These are phyloP conservation scores for Ophion ellenae DNA, from an alignment of 2,888 invertebrate species.

Conservation along the genomic window DNA sequence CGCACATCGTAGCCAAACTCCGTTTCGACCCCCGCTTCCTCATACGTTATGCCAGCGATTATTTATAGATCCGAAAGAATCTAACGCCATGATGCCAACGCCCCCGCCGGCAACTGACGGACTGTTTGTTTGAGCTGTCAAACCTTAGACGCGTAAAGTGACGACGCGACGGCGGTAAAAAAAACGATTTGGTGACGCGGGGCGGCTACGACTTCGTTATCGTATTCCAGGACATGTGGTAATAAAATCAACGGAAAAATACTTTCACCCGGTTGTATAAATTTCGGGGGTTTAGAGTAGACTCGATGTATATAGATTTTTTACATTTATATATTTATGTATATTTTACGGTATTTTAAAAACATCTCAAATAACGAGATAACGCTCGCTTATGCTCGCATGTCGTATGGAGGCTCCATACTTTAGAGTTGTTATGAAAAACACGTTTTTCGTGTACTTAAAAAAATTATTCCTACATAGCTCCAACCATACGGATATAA, in stretches of 20 bases:
- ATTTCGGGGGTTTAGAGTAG: conserved; percentile 32
- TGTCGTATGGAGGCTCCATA: too few species aligned
- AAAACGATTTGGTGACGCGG: conserved; percentile 66
- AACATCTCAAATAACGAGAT: too few species aligned
- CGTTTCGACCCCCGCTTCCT: neutral
- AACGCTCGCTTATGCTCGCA: too few species aligned
- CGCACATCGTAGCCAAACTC: neutral
- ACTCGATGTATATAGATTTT: neutral
- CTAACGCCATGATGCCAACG: conserved; percentile 29
- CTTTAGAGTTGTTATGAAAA: too few species aligned
- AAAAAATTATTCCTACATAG: too few species aligned
- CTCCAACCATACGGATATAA: too few species aligned
- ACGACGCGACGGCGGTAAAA: conserved; percentile 70
- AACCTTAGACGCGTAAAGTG: conserved; percentile 41
- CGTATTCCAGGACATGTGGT: conserved; percentile 11
- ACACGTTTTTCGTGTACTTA: too few species aligned
- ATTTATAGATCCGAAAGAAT: conserved; percentile 39
- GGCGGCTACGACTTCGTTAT: conserved; percentile 31
- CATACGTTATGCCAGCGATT: conserved; percentile 1
- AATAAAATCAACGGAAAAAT: conserved; percentile 11
- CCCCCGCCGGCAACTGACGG: conserved; percentile 69
- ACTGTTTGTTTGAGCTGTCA: conserved; percentile 81
- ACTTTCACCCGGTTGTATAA: conserved; percentile 13
- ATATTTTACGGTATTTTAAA: too few species aligned
- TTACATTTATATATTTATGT: too few species aligned